phyloP scores from a whole-genome alignment of 2,888 invertebrate genomes.

The Agriopis aurantiaria region DNA sequence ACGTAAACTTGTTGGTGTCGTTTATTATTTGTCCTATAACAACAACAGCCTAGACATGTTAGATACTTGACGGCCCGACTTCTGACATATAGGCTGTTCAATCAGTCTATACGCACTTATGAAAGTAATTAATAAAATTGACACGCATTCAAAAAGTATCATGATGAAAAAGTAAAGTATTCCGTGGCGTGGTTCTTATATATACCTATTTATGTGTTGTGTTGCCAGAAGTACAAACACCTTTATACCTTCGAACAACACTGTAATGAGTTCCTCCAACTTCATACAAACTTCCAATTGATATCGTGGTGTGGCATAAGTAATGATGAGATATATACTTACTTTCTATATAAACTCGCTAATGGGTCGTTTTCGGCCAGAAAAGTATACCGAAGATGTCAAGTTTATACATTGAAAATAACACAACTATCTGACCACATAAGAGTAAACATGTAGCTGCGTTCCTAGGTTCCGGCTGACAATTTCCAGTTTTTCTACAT shows the following conservation, averaged over 20 bases:
- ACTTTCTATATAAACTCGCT: neutral
- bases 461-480: too few relatives aligned
- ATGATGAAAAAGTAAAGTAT: neutral
- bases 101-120: too few relatives aligned
- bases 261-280: slow-evolving; percentile 20
- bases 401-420: neutral
- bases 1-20: too few relatives aligned
- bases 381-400: neutral
- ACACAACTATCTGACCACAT: neutral
- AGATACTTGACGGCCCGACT: too few relatives aligned
- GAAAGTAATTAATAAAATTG: too few relatives aligned
- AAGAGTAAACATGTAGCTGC: too few relatives aligned
- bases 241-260: slow-evolving; percentile 10
- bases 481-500: neutral
- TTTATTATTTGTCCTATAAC: too few relatives aligned
- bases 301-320: slow-evolving; percentile 22
- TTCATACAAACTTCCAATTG: slow-evolving; percentile 23
- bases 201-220: slow-evolving; percentile 2
- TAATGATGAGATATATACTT: slow-evolving; percentile 1
- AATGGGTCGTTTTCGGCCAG: neutral
- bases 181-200: neutral
- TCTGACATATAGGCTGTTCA: too few relatives aligned
- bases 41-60: too few relatives aligned
- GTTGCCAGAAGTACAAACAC: slow-evolving; percentile 5
- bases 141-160: neutral